phyloP scores from a whole-genome alignment of 2,797 vertebrate species.

The Bradypodion ventrale region DNA sequence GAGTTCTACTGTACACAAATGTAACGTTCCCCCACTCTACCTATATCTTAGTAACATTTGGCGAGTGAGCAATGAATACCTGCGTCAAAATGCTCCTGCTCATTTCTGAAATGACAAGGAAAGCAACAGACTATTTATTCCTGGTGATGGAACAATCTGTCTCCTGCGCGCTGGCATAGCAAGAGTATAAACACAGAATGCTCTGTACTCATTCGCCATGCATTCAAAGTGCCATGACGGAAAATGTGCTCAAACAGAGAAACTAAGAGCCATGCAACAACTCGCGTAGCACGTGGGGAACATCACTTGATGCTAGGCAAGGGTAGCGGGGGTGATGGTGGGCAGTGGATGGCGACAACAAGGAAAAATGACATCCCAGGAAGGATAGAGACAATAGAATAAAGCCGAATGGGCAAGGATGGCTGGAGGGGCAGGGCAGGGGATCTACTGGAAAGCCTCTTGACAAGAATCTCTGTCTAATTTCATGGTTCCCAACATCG shows the following conservation, averaged over 20 bases:
- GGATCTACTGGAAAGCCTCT: too few relatives aligned
- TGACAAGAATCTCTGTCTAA: too few relatives aligned
- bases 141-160: constrained; percentile 17
- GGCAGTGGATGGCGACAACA: too few relatives aligned
- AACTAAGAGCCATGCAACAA: neutral
- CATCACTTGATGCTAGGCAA: neutral
- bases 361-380: too few relatives aligned
- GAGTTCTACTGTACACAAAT: too few relatives aligned
- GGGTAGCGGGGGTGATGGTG: too few relatives aligned
- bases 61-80: neutral
- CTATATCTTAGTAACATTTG: neutral
- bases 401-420: too few relatives aligned
- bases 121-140: neutral
- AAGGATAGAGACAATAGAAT: too few relatives aligned
- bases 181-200: constrained; percentile 2
- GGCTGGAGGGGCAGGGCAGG: too few relatives aligned
- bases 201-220: neutral
- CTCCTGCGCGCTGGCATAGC: neutral
- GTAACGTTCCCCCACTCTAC: too few relatives aligned
- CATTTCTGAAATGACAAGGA: neutral
- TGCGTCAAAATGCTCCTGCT: neutral
- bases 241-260: neutral
- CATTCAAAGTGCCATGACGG: neutral
- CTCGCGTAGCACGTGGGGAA: neutral
- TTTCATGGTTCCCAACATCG: too few relatives aligned